Evolutionary conservation across 2,888 invertebrate genomes (phyloP).

Genomic region (Rutpela maculata): DNA sequence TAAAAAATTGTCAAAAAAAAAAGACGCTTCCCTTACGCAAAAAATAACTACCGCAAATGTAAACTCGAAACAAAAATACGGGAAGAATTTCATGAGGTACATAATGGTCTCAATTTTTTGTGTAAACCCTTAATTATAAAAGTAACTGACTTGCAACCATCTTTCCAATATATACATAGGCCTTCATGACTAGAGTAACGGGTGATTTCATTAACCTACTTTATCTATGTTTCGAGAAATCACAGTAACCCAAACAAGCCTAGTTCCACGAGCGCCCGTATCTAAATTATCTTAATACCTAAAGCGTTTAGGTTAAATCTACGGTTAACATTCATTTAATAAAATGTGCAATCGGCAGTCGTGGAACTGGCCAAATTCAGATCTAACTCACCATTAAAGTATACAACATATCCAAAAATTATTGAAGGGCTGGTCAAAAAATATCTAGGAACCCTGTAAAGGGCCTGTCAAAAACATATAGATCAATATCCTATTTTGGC

Average conservation of each 20-base stretch:
- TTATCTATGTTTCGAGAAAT: conserved; percentile 48
- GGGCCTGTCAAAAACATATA: conserved; percentile 9
- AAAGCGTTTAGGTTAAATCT: conserved; percentile 34
- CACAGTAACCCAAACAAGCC: conserved; percentile 54
- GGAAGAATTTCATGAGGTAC: not conserved
- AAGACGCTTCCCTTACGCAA: too few species aligned
- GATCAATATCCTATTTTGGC: not conserved
- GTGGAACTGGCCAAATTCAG: conserved; percentile 27
- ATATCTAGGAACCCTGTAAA: conserved; percentile 14
- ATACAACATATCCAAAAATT: conserved; percentile 38
- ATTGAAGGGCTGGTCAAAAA: conserved; percentile 35
- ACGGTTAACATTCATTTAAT: conserved; percentile 28
- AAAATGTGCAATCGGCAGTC: conserved; percentile 26
- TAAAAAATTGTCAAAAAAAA: too few species aligned
- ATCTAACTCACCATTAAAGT: conserved; percentile 37
- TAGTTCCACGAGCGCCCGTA: conserved; percentile 19
- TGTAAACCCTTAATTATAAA: conserved; percentile 28
- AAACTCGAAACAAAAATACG: too few species aligned
- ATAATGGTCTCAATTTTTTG: conserved; percentile 20
- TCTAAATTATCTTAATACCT: conserved; percentile 30
- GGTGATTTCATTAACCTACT: conserved; percentile 52
- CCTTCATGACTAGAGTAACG: conserved; percentile 62
- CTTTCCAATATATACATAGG: conserved; percentile 56
- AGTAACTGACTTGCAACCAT: conserved; percentile 36
- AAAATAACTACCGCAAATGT: too few species aligned